Percentiles rank a stretch among this genome's conserved stretches.
These are phyloP conservation scores for Bufo bufo DNA, from an alignment of 2,113 vertebrate genomes.

Conservation along the genomic window DNA sequence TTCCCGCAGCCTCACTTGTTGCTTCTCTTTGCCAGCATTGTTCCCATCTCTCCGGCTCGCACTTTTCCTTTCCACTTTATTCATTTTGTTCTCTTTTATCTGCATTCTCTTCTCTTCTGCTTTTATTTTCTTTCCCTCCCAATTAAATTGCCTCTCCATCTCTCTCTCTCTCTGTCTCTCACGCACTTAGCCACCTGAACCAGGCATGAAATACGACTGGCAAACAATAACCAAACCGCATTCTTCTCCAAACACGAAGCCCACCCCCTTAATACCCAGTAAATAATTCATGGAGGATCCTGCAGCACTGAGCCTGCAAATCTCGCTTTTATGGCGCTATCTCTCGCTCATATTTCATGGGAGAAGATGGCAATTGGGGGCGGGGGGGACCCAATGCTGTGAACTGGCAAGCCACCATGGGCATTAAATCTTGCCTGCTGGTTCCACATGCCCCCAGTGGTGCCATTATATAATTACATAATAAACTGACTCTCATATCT, in stretches of 20 bases:
- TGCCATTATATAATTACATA: constrained; percentile 44
- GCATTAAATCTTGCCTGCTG: constrained; percentile 22
- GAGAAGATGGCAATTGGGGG: not conserved
- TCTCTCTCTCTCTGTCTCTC: constrained; percentile 39
- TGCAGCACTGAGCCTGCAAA: constrained; percentile 24
- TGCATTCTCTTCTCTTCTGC: not conserved
- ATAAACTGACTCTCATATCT: constrained; percentile 24
- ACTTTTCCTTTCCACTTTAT: not conserved
- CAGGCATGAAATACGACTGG: constrained; percentile 20
- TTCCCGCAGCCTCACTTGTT: not conserved
- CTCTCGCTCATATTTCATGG: constrained; percentile 38
- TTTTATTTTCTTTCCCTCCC: not conserved
- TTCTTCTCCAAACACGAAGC: constrained; percentile 21
- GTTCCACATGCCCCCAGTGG: constrained; percentile 25
- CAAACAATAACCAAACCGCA: constrained; percentile 35
- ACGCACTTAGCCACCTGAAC: constrained; percentile 58
- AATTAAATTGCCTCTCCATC: constrained; percentile 43
- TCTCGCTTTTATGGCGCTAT: constrained; percentile 13
- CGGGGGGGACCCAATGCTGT: constrained; percentile 2
- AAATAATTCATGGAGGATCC: constrained; percentile 54
- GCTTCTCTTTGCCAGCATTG: not conserved
- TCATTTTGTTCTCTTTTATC: constrained; percentile 2
- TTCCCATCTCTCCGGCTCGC: constrained; percentile 32
- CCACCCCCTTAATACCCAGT: constrained; percentile 47
- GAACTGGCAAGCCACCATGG: constrained; percentile 20